These are phyloP conservation scores for Drosophila sordidula DNA, from an alignment of 2,888 invertebrate species.

Conservation along the genomic window DNA sequence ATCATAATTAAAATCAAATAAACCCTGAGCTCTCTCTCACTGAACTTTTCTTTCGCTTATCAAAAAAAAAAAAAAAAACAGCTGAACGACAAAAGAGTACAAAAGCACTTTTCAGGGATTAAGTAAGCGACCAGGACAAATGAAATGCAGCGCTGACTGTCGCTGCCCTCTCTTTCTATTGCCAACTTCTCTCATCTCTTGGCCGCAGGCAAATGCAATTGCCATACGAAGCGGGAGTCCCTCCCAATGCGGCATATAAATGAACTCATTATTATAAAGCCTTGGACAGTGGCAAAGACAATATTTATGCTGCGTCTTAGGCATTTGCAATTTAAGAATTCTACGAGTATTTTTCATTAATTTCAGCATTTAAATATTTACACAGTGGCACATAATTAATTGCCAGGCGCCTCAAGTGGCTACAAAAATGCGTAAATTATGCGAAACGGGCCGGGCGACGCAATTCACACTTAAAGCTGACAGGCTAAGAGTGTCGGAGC, in stretches of 20 bases:
- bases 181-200: neutral
- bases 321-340: constrained; percentile 66
- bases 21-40: neutral
- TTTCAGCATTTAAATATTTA: constrained; percentile 77
- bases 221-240: constrained; percentile 40
- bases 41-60: neutral
- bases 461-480: constrained; percentile 79
- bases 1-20: constrained; percentile 38
- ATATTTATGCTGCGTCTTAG: constrained; percentile 65
- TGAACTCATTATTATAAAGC: constrained; percentile 72
- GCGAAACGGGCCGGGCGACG: constrained; percentile 59
- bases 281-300: constrained; percentile 48
- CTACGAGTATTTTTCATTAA: constrained; percentile 74
- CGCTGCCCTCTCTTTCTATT: constrained; percentile 7
- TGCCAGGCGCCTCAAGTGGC: constrained; percentile 65
- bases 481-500: constrained; percentile 38
- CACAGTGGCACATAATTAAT: constrained; percentile 75
- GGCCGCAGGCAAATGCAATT: constrained; percentile 33
- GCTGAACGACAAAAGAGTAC: constrained; percentile 27
- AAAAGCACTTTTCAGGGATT: constrained; percentile 36
- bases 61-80: neutral
- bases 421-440: constrained; percentile 76
- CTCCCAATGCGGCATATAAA: constrained; percentile 71
- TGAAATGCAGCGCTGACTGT: constrained; percentile 31
- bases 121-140: constrained; percentile 41